Evolutionary conservation across 2,797 vertebrate species (phyloP).

Genomic region (Harpagifer antarcticus): DNA sequence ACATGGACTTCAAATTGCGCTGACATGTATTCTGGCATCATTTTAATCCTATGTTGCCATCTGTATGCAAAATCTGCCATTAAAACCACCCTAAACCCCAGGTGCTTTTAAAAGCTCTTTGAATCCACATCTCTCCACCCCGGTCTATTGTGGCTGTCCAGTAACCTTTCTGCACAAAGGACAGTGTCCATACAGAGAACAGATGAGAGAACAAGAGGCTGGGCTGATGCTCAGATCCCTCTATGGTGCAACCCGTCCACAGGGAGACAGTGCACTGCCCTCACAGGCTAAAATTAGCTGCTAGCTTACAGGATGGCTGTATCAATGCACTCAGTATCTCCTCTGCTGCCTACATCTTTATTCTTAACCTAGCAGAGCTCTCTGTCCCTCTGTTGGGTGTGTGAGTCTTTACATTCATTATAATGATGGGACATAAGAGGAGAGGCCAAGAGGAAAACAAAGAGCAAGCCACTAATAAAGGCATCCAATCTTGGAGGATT

Average conservation of each 20-base stretch:
- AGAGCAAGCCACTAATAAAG: constrained; percentile 25
- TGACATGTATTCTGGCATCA: constrained; percentile 13
- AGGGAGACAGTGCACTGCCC: constrained; percentile 76
- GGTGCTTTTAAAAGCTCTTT: constrained; percentile 68
- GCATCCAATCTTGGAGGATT: constrained; percentile 38
- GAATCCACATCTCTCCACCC: constrained; percentile 57
- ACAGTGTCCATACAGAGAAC: constrained; percentile 64
- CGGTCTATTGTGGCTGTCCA: constrained; percentile 59
- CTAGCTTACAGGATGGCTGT: constrained; percentile 78
- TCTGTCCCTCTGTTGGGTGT: constrained; percentile 17
- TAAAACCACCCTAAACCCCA: constrained; percentile 38
- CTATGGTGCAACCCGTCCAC: constrained; percentile 71
- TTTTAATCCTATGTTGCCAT: constrained; percentile 16
- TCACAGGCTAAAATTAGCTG: constrained; percentile 85
- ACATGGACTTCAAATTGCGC: constrained; percentile 9
- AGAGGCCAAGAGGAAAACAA: constrained; percentile 33
- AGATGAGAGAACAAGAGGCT: constrained; percentile 71
- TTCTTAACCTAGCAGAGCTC: constrained; percentile 59
- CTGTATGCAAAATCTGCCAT: constrained; percentile 7
- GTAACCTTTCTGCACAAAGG: constrained; percentile 75
- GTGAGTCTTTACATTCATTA: constrained; percentile 37
- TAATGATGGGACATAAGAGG: constrained; percentile 53
- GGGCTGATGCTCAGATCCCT: constrained; percentile 76
- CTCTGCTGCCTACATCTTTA: constrained; percentile 63
- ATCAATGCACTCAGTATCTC: constrained; percentile 69